phyloP scores from a whole-genome alignment of 2,113 vertebrate species.

The Paedocypris sp. region DNA sequence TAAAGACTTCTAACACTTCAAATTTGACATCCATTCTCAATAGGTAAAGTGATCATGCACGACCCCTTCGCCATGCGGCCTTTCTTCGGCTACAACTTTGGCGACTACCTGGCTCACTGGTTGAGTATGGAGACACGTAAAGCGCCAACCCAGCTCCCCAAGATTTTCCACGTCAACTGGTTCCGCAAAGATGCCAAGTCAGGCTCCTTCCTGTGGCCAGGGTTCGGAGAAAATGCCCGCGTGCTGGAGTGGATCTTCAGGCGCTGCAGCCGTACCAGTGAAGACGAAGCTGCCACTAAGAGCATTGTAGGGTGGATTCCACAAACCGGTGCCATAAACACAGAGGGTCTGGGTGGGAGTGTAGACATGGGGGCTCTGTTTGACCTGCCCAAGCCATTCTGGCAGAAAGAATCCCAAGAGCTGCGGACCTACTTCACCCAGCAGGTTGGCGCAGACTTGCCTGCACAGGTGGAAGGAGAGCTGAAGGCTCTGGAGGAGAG shows the following conservation, averaged over 20 bases:
- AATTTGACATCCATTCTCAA: not conserved
- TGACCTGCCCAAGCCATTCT: constrained; percentile 62
- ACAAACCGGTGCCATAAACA: constrained; percentile 55
- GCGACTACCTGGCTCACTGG: constrained; percentile 90
- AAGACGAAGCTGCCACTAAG: constrained; percentile 66
- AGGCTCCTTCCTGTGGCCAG: constrained; percentile 87
- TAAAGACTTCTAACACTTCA: too few relatives aligned
- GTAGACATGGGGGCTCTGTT: constrained; percentile 57
- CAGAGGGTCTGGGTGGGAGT: constrained; percentile 44
- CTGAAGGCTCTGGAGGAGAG: constrained; percentile 68
- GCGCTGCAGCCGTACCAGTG: constrained; percentile 52
- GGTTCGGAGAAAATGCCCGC: constrained; percentile 84
- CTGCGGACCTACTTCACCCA: constrained; percentile 73
- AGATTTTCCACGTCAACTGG: constrained; percentile 98
- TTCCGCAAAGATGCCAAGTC: constrained; percentile 77
- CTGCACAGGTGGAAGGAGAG: constrained; percentile 67
- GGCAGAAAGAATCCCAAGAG: constrained; percentile 68
- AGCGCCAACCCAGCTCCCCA: constrained; percentile 74
- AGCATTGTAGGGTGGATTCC: constrained; percentile 64
- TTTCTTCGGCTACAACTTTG: constrained; percentile 98
- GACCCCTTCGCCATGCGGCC: constrained; percentile 98
- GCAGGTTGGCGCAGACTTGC: constrained; percentile 77
- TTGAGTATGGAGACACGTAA: constrained; percentile 78
- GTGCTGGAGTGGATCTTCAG: constrained; percentile 96
- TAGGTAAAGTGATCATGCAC: constrained; percentile 71